phyloP scores from a whole-genome alignment of 2,113 vertebrate genomes.

The Gadus macrocephalus region DNA sequence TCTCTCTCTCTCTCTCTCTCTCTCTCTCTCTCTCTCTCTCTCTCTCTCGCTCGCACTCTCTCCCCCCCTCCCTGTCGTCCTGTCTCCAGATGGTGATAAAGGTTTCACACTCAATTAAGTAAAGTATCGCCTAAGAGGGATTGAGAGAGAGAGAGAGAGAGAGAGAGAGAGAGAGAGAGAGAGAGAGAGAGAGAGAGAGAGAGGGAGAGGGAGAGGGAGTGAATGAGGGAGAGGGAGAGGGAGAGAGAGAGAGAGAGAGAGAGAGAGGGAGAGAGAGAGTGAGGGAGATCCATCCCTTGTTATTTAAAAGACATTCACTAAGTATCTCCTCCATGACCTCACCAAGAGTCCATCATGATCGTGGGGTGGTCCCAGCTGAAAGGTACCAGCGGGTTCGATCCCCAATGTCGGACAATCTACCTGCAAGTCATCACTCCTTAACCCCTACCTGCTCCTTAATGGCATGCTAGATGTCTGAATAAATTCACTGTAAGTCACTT shows the following conservation, averaged over 20 bases:
- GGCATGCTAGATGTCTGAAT: no score
- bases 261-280: no score
- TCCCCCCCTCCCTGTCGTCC: constrained; percentile 18
- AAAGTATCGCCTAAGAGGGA: constrained; percentile 61
- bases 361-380: constrained; percentile 38
- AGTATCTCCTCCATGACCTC: constrained; percentile 39
- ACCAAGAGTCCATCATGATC: constrained; percentile 14
- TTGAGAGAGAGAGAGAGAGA: no score
- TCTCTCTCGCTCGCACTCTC: background rate
- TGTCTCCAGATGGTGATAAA: constrained; percentile 59
- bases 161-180: background rate
- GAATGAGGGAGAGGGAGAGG: no score
- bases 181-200: no score
- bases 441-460: no score
- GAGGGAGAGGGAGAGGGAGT: no score
- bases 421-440: background rate
- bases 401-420: background rate
- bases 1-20: no score
- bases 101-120: constrained; percentile 71
- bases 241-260: no score
- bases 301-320: constrained; percentile 59
- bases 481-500: no score
- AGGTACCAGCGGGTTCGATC: background rate
- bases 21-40: constrained; percentile 2
- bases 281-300: constrained; percentile 39